phyloP scores from a whole-genome alignment of 2,888 invertebrate species.

The Hemistola chrysoprasaria region DNA sequence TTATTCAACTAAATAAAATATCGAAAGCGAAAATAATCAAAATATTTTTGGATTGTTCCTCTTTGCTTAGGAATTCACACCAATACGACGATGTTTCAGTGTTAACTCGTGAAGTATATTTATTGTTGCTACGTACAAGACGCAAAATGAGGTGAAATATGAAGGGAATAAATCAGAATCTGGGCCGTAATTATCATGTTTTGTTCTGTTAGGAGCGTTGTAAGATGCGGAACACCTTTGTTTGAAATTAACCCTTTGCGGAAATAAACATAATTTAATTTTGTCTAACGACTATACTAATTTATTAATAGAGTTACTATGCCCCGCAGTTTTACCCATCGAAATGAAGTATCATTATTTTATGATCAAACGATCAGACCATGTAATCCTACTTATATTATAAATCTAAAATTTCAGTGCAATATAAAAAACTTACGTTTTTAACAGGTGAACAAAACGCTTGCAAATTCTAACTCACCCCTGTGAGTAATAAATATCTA shows the following conservation, averaged over 20 bases:
- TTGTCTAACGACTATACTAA: background rate
- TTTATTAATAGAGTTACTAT: too few species aligned
- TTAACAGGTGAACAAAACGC: too few species aligned
- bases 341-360: too few species aligned
- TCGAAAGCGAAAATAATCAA: slow-evolving; percentile 43
- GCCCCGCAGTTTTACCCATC: too few species aligned
- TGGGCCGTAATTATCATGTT: slow-evolving; percentile 13
- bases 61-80: too few species aligned
- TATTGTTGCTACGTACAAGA: slow-evolving; percentile 10
- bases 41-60: too few species aligned
- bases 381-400: too few species aligned
- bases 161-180: slow-evolving; percentile 18
- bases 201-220: background rate
- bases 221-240: background rate
- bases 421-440: too few species aligned
- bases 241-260: background rate
- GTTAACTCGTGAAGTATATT: slow-evolving; percentile 20
- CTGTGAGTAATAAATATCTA: too few species aligned
- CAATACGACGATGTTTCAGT: slow-evolving; percentile 10
- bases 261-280: background rate
- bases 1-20: slow-evolving; percentile 35
- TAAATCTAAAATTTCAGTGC: too few species aligned
- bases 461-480: too few species aligned
- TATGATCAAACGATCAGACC: too few species aligned
- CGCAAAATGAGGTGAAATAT: slow-evolving; percentile 18